Conservation (phyloP, 2,113 vertebrate species). For the Chaetorhynchus papuensis region DNA sequence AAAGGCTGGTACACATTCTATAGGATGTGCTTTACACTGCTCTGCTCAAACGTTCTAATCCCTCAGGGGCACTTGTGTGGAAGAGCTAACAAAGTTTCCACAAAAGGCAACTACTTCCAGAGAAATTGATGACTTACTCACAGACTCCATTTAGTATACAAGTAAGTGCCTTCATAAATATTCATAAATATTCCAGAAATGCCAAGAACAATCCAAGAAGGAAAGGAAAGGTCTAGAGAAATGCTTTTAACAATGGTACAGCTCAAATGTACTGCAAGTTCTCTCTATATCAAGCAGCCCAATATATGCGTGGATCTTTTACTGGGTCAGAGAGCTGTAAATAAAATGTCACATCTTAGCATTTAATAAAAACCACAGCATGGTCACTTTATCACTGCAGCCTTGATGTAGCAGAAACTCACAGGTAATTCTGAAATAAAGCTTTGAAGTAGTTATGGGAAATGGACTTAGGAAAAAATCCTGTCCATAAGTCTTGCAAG, state of each 20-base stretch:
- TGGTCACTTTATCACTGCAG: neutral
- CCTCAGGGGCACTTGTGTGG: neutral
- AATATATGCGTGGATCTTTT: neutral
- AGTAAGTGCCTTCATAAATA: conserved; percentile 32
- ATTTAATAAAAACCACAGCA: conserved; percentile 28
- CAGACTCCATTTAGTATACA: neutral
- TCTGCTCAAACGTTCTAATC: neutral
- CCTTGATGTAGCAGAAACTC: neutral
- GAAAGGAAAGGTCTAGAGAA: neutral
- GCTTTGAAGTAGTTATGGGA: neutral
- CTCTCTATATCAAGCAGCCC: neutral
- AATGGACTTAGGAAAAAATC: neutral
- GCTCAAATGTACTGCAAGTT: neutral
- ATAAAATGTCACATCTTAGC: neutral
- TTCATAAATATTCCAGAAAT: conserved; percentile 40
- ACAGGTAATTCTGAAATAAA: neutral
- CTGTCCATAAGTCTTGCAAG: neutral
- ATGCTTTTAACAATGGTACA: conserved; percentile 14
- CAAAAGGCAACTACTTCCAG: neutral
- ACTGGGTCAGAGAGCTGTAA: neutral
- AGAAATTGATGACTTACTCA: neutral
- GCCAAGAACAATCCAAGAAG: conserved; percentile 23
- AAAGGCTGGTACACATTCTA: neutral
- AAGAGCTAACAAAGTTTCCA: neutral
- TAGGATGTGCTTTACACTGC: neutral